phyloP scores from a whole-genome alignment of 2,888 invertebrate species.

The Cacoxenus indagator region DNA sequence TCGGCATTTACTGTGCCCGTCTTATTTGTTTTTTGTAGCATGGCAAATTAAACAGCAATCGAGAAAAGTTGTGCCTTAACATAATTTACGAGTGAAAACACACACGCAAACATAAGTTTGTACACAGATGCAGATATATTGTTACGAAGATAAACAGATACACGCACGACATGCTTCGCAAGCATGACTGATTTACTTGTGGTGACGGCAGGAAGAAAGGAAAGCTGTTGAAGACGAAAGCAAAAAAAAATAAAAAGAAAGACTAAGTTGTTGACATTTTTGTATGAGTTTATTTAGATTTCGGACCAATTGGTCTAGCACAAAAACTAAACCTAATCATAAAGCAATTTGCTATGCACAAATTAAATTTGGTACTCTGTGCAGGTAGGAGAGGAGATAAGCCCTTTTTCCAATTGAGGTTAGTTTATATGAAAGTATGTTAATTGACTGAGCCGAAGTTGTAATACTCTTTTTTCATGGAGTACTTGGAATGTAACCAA shows the following conservation, averaged over 20 bases:
- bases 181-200: neutral
- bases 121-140: neutral
- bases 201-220: too few species aligned
- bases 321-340: slow-evolving; percentile 43
- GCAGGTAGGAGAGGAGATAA: neutral
- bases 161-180: neutral
- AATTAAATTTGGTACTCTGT: slow-evolving; percentile 20
- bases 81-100: slow-evolving; percentile 44
- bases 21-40: slow-evolving; percentile 39
- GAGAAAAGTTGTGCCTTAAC: slow-evolving; percentile 43
- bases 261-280: neutral
- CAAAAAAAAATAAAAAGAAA: neutral
- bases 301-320: neutral
- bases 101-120: neutral
- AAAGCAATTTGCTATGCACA: slow-evolving; percentile 57
- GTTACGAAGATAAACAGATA: too few species aligned
- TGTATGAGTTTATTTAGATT: neutral
- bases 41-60: slow-evolving; percentile 67
- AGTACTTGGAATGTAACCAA: too few species aligned
- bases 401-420: too few species aligned
- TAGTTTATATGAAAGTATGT: too few species aligned
- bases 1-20: slow-evolving; percentile 20
- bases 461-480: too few species aligned
- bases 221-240: too few species aligned
- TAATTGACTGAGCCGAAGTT: too few species aligned